Evolutionary conservation across 2,797 vertebrate species (phyloP).

Genomic region (Heliangelus exortis): DNA sequence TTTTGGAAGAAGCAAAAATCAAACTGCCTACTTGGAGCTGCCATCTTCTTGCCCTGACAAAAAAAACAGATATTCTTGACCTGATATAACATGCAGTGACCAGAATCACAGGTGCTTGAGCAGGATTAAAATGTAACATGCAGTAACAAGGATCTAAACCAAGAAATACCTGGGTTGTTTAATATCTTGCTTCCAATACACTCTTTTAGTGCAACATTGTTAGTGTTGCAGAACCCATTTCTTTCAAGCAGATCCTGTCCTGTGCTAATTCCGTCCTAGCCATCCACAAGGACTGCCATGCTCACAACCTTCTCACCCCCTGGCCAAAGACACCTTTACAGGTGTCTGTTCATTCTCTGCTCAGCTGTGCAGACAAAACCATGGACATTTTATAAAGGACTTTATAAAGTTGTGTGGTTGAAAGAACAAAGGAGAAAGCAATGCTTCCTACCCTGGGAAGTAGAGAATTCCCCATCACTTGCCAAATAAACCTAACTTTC

Average conservation of each 20-base stretch:
- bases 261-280: not conserved
- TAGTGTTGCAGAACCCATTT: not conserved
- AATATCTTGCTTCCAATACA: not conserved
- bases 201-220: not conserved
- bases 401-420: not conserved
- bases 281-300: not conserved
- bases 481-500: not conserved
- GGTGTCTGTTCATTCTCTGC: not conserved
- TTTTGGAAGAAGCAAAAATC: not conserved
- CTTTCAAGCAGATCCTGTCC: not conserved
- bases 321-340: not conserved
- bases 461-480: not conserved
- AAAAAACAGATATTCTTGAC: not conserved
- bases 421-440: not conserved
- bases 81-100: not conserved
- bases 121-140: constrained; percentile 6
- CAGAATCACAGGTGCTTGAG: not conserved
- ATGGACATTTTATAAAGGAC: not conserved
- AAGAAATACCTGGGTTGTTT: not conserved
- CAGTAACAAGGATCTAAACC: not conserved
- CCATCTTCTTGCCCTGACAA: not conserved
- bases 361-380: not conserved
- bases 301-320: not conserved
- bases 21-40: not conserved
- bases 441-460: not conserved